phyloP scores from a whole-genome alignment of 1,140 invertebrate genomes.

The Meloidogyne exigua region DNA sequence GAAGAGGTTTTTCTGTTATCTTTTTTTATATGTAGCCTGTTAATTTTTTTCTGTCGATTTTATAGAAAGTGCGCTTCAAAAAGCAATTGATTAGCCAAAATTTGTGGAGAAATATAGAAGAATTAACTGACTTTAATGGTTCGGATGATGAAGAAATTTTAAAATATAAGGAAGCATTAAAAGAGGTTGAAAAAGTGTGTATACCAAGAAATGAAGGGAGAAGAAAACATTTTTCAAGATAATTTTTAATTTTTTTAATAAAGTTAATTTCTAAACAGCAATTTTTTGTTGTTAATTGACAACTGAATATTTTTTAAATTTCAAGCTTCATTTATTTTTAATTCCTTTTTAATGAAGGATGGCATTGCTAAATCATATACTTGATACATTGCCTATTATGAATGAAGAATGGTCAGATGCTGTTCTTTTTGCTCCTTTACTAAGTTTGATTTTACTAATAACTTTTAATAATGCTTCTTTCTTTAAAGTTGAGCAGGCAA shows the following conservation, averaged over 20 bases:
- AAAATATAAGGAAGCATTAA: conserved; percentile 8
- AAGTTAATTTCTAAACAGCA: no score
- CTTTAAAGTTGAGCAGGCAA: conserved; percentile 57
- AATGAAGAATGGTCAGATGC: conserved; percentile 54
- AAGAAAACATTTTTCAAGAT: not conserved
- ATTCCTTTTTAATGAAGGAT: not conserved
- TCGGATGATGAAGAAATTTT: conserved; percentile 1
- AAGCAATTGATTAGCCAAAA: conserved; percentile 23
- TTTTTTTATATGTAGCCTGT: not conserved
- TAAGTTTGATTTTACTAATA: conserved; percentile 37
- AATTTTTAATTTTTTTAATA: not conserved
- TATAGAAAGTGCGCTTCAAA: conserved; percentile 39
- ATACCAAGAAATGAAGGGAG: not conserved
- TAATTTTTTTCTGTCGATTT: not conserved
- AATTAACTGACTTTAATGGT: conserved; percentile 1
- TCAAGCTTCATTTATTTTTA: no score
- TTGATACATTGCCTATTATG: conserved; percentile 19
- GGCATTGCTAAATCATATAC: not conserved
- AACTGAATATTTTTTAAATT: no score
- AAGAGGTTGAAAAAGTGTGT: not conserved
- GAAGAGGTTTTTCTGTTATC: conserved; percentile 53
- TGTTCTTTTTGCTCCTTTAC: conserved; percentile 49
- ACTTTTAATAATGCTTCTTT: conserved; percentile 20
- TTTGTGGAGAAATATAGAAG: conserved; percentile 17
- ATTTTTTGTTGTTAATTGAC: no score